Conservation (phyloP, 2,888 invertebrate genomes). For the Agrotis segetum region DNA sequence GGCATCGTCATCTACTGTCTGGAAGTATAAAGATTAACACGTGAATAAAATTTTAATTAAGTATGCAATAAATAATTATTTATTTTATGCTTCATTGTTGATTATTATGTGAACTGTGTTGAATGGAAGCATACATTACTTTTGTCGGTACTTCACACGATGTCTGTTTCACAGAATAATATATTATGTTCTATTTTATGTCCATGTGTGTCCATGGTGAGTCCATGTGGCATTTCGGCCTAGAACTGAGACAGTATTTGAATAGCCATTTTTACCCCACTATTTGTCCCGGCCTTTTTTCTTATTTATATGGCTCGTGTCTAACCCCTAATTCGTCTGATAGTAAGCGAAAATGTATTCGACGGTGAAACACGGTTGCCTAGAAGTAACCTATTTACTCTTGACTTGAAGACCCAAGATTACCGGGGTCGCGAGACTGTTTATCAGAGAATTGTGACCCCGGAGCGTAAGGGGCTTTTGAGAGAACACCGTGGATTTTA, state of each 20-base stretch:
- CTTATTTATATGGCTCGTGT: not conserved
- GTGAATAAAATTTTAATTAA: conserved; percentile 10
- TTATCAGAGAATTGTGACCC: too few relatives aligned
- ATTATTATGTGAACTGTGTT: not conserved
- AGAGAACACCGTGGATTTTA: too few relatives aligned
- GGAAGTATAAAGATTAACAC: conserved; percentile 65
- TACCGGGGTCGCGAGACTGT: too few relatives aligned
- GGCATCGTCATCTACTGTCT: conserved; percentile 87
- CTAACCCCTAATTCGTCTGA: too few relatives aligned
- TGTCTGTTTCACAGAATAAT: not conserved
- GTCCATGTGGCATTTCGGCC: not conserved
- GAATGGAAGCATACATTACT: conserved; percentile 1
- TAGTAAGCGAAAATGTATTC: too few relatives aligned
- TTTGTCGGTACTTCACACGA: not conserved
- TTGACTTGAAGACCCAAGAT: too few relatives aligned
- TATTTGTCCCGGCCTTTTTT: too few relatives aligned
- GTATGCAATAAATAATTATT: not conserved
- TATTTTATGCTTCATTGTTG: not conserved
- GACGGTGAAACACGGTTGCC: too few relatives aligned
- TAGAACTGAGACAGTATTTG: not conserved
- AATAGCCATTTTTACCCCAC: too few relatives aligned
- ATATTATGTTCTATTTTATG: not conserved
- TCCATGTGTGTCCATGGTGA: too few relatives aligned
- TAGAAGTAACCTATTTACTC: too few relatives aligned
- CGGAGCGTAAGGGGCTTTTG: too few relatives aligned